Evolutionary conservation across 2,797 vertebrate species (phyloP), one percentile per base, ranked within the genome.

Genomic region (Apogon talboti): DNA sequence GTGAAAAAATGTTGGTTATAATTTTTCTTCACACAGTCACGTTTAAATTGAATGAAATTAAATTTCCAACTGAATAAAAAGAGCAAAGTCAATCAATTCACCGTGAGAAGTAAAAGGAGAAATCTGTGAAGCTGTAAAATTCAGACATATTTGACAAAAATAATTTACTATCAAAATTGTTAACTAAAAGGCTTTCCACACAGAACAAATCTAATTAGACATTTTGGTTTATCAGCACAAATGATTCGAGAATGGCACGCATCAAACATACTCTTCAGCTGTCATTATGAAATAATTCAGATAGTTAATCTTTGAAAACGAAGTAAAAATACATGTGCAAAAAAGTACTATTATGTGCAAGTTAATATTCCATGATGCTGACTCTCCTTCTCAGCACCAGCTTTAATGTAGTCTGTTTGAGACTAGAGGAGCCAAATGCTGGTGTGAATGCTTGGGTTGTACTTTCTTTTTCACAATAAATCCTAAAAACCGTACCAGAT

Each of bases 401-500:
- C 44, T 45, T 48, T 48, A 9, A 21, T n/a, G 28, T 12, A 43
- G 51, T 46, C 19, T 21, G 4, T 53, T 66, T 15, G 58, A 37
- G 40, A 53, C 19, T 2, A 40, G 43, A 71, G 48, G 15, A 65
- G 24, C 10, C 35, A 44, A 47, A 60, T 71, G 24, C 71, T 69
- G 15, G 61, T 74, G 59, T 9, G 38, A 64, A 62, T 65, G 40
- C 15, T 13, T 60, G 14, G 47, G 35, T 19, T 0, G 9, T 13
- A 24, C 24, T 54, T 56, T 42, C 18, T 51, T 66, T 55, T 56
- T 18, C 44, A 11, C 10, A 60, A 55, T 65, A 69, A 74, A 80
- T 78, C 60, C 33, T 66, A 21, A 59, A 77, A 60, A 56, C 43
- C 56, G 5, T 18, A 77, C 68, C 60, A 73, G 62, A 66, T 66